Evolutionary conservation across 2,797 vertebrate species (phyloP).

Genomic region (Podargus strigoides): DNA sequence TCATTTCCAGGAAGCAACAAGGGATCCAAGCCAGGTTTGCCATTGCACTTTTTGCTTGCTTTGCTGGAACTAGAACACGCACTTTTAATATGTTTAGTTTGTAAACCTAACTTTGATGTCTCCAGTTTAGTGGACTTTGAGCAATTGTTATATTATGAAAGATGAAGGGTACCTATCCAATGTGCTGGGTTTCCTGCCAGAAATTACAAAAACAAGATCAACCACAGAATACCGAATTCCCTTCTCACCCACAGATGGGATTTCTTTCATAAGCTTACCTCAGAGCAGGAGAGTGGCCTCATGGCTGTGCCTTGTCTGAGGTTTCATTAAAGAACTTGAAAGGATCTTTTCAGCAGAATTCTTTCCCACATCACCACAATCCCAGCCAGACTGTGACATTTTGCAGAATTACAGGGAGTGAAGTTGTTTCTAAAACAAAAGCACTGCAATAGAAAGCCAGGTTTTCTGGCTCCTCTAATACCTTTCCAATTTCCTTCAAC

Average conservation of each 20-base stretch:
- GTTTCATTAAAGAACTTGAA: conserved; percentile 35
- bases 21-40: not conserved
- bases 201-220: conserved; percentile 24
- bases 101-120: conserved; percentile 36
- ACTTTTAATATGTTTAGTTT: conserved; percentile 13
- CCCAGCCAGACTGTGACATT: conserved; percentile 21
- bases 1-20: conserved; percentile 7
- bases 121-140: conserved; percentile 9
- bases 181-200: not conserved
- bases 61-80: not conserved
- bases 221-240: not conserved
- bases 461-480: not conserved
- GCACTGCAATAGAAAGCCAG: not conserved
- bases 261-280: conserved; percentile 40
- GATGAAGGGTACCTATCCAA: conserved; percentile 19
- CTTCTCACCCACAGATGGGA: not conserved
- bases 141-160: conserved; percentile 14
- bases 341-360: conserved; percentile 25
- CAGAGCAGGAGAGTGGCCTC: conserved; percentile 21
- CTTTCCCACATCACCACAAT: conserved; percentile 20
- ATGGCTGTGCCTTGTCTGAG: not conserved
- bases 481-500: not conserved
- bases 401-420: not conserved
- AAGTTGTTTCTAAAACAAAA: not conserved
- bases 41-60: conserved; percentile 18